These are phyloP conservation scores for Ctenopoma multispine DNA, from an alignment of 2,797 vertebrate genomes.

Conservation along the genomic window DNA sequence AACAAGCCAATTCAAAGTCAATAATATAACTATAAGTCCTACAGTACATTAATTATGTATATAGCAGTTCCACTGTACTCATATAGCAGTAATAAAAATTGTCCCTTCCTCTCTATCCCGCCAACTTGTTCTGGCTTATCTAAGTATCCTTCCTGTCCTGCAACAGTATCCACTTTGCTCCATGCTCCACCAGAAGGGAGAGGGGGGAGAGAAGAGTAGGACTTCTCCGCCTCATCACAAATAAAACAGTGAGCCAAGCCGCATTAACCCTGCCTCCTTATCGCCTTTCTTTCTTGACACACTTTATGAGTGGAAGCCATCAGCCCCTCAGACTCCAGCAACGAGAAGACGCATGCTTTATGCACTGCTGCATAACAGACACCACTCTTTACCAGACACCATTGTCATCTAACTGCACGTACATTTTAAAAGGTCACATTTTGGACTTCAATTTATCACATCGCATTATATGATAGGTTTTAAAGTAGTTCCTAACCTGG, in stretches of 20 bases:
- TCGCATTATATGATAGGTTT: slow-evolving; percentile 41
- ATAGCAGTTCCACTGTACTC: background rate
- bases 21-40: background rate
- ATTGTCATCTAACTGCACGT: slow-evolving; percentile 66
- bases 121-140: slow-evolving; percentile 20
- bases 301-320: slow-evolving; percentile 74
- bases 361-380: slow-evolving; percentile 62
- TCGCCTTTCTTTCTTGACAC: slow-evolving; percentile 72
- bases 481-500: slow-evolving; percentile 21
- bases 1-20: background rate
- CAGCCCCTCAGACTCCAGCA: slow-evolving; percentile 60
- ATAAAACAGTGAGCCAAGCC: slow-evolving; percentile 75
- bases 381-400: slow-evolving; percentile 55
- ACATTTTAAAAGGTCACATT: slow-evolving; percentile 65
- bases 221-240: slow-evolving; percentile 65
- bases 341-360: slow-evolving; percentile 61
- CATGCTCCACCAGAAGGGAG: slow-evolving; percentile 9
- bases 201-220: slow-evolving; percentile 18
- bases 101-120: slow-evolving; percentile 13
- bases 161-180: slow-evolving; percentile 53
- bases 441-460: slow-evolving; percentile 50
- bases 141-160: slow-evolving; percentile 33
- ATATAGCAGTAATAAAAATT: slow-evolving; percentile 20
- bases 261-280: slow-evolving; percentile 78
- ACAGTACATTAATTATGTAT: background rate